Base-by-base conservation (phyloP, 2,797 vertebrate species). In the Amphiprion clarkii region DNA sequence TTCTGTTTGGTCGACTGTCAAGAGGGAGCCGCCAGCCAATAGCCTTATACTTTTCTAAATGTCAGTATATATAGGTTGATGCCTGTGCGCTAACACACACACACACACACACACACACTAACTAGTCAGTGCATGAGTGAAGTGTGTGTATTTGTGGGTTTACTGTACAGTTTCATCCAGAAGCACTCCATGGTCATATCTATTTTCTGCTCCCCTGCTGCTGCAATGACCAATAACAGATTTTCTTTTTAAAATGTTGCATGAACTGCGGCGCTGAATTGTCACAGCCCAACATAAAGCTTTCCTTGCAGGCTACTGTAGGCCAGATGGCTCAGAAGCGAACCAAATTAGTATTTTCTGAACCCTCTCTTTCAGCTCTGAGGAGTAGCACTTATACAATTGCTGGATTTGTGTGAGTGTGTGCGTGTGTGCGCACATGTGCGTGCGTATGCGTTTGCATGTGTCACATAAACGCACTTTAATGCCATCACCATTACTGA, bases 401-500 rank as follows among this genome's bases (percentile, higher is more conserved):
- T 40, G 48, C 70, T 31, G 62, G 59, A 64, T 49, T 65, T 40
- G 40, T 36, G 60, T 59, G 19, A 33, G 61, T 31, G 62, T 11
- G 59, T 17, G 51, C 48, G 44, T 36, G 53, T 61, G 58, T 27
- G 29, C 31, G 58, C 27, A 29, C 31, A 60, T 44, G 67, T 40
- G 40, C 36, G 60, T 62, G 19, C 21, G 74, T 49, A 60, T 53
- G 77, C 49, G 81, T 64, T 53, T 77, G 74, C 65, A 67, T 75
- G 78, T 88, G 81, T 79, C 81, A 71, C 79, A 79, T 80, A 86
- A 88, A 86, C 39, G 57, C 85, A 78, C 78, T 90, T 82, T 87
- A 91, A 91, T 88, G 75, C 88, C 83, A 70, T 75, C 81, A 53
- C 87, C 85, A 80, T 89, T 87, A 88, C 85, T 44, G 74, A 79